Percentiles rank a stretch among this genome's conserved stretches.
Conservation (phyloP, 2,113 vertebrate species). For the Callospermophilus lateralis region DNA sequence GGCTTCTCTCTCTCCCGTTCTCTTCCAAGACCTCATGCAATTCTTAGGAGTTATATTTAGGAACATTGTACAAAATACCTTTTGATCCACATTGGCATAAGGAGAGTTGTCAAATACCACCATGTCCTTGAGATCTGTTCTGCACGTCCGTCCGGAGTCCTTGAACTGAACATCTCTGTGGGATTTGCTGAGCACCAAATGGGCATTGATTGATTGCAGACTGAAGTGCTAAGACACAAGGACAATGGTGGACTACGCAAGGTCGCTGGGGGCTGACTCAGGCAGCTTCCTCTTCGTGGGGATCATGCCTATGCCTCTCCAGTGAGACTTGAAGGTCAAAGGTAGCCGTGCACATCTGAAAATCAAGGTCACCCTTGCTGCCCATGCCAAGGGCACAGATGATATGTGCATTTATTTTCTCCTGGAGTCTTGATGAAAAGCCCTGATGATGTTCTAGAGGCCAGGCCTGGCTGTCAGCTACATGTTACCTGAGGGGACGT, state of each 20-base stretch:
- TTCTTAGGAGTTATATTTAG: constrained; percentile 27
- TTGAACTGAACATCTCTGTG: background rate
- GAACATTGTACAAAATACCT: constrained; percentile 22
- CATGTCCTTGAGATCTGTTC: background rate
- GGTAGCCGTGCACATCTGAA: background rate
- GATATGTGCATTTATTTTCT: background rate
- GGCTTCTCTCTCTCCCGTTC: background rate
- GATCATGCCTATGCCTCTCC: background rate
- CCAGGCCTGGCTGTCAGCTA: background rate
- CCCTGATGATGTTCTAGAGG: background rate
- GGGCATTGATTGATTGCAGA: background rate
- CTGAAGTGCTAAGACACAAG: background rate
- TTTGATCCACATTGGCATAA: constrained; percentile 25
- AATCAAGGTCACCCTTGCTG: background rate
- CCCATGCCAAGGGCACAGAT: background rate
- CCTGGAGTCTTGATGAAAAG: background rate
- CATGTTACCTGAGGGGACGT: background rate
- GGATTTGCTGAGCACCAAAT: background rate
- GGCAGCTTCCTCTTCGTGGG: background rate
- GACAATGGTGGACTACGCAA: background rate
- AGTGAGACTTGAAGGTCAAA: background rate
- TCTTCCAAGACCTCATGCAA: constrained; percentile 8
- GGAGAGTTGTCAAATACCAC: background rate
- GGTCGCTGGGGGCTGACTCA: background rate
- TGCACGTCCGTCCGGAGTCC: background rate